Evolutionary conservation across 2,797 vertebrate species (phyloP).

Genomic region (Nothura maculosa): DNA sequence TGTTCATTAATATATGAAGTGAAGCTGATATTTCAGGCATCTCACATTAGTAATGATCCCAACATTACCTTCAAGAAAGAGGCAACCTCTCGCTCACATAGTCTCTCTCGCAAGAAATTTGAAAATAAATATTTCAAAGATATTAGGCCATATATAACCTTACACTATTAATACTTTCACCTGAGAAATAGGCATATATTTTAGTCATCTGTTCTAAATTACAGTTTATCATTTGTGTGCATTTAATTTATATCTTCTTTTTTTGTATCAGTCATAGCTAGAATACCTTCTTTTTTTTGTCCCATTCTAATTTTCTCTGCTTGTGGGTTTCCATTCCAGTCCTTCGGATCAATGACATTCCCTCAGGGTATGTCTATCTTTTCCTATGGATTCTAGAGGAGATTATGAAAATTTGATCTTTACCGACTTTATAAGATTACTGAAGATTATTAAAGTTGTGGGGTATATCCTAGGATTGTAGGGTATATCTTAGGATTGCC

Average conservation of each 20-base stretch:
- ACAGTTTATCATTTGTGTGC: not conserved
- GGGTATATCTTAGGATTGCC: not conserved
- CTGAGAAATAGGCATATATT: not conserved
- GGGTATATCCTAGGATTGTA: not conserved
- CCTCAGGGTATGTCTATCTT: not conserved
- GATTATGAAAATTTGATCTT: not conserved
- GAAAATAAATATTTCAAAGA: not conserved
- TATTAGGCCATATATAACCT: not conserved
- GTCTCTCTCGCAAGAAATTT: not conserved
- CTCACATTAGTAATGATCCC: not conserved
- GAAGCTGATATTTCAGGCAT: not conserved
- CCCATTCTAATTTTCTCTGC: not conserved
- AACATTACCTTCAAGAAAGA: not conserved
- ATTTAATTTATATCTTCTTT: not conserved
- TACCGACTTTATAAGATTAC: not conserved
- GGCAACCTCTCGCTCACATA: not conserved
- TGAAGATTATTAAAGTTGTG: not conserved
- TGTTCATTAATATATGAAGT: not conserved
- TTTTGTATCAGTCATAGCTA: not conserved
- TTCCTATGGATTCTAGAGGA: not conserved
- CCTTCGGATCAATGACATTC: not conserved
- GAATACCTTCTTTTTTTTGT: not conserved
- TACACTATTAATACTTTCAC: not conserved
- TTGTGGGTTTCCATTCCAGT: not conserved
- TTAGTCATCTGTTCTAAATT: not conserved